Evolutionary conservation across 2,797 vertebrate species (phyloP).

Genomic region (Melanogrammus aeglefinus): DNA sequence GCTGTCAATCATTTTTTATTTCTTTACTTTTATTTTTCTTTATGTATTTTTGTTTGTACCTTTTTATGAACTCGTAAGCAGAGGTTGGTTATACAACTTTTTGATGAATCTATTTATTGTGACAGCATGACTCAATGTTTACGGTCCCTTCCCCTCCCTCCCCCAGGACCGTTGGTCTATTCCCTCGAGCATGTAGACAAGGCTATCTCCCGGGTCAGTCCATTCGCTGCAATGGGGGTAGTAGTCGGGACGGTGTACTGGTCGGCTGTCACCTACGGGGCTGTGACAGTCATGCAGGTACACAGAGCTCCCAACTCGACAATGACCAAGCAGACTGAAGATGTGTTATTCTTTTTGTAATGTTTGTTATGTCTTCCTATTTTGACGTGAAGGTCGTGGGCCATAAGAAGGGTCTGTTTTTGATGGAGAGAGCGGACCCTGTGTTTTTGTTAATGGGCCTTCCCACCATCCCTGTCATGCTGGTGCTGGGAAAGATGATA

Average conservation of each 20-base stretch:
- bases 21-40: no score
- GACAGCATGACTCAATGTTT: constrained; percentile 1
- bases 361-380: background rate
- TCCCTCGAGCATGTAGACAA: constrained; percentile 75
- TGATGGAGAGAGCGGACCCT: constrained; percentile 78
- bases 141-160: background rate
- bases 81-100: background rate
- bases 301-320: accelerated
- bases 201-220: constrained; percentile 69
- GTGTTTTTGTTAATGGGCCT: constrained; percentile 77
- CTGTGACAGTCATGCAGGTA: constrained; percentile 81
- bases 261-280: constrained; percentile 79
- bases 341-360: no score
- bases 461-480: constrained; percentile 75
- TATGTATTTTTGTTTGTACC: background rate
- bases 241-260: constrained; percentile 76
- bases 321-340: background rate
- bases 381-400: constrained; percentile 69
- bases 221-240: constrained; percentile 73
- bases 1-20: background rate
- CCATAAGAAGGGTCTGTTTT: constrained; percentile 75
- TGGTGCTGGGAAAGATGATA: constrained; percentile 79
- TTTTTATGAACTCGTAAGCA: background rate
- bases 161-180: constrained; percentile 72
- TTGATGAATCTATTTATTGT: background rate